Evolutionary conservation across 2,113 vertebrate genomes (phyloP).

Genomic region (Dolichallabes microphthalmus): DNA sequence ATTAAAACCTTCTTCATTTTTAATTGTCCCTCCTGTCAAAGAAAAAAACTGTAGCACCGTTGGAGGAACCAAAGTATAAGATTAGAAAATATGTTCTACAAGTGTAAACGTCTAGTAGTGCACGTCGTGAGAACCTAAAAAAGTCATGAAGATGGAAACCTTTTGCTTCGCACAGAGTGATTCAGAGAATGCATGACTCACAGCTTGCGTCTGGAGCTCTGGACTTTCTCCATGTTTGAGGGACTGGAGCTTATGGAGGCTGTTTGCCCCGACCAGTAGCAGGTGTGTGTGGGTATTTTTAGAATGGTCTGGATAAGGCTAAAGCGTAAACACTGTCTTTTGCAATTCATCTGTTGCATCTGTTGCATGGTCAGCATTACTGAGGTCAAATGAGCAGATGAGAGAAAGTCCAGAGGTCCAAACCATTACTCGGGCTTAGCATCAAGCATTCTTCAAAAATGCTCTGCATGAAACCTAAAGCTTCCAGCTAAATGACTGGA

Average conservation of each 20-base stretch:
- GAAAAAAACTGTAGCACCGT: background rate
- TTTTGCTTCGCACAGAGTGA: background rate
- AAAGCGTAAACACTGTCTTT: conserved; percentile 38
- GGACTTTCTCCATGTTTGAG: conserved; percentile 12
- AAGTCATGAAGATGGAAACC: background rate
- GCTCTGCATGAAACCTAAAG: background rate
- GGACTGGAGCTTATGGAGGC: conserved; percentile 19
- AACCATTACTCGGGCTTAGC: conserved; percentile 7
- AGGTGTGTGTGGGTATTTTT: conserved; percentile 51
- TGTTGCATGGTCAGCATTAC: conserved; percentile 43
- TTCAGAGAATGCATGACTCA: background rate
- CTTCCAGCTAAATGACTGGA: background rate
- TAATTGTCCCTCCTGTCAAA: background rate
- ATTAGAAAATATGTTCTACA: background rate
- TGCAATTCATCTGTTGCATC: conserved; percentile 37
- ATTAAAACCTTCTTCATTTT: background rate
- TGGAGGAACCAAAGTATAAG: background rate
- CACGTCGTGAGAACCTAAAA: background rate
- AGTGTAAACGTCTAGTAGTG: background rate
- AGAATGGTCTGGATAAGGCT: conserved; percentile 26
- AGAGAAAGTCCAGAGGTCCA: conserved; percentile 31
- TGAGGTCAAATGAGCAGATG: conserved; percentile 25
- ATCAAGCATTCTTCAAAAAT: conserved; percentile 9
- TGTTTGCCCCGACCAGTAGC: conserved; percentile 40
- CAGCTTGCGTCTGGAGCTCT: conserved; percentile 22